phyloP scores from a whole-genome alignment of 2,888 invertebrate species.

The Cordylochernes scorpioides region DNA sequence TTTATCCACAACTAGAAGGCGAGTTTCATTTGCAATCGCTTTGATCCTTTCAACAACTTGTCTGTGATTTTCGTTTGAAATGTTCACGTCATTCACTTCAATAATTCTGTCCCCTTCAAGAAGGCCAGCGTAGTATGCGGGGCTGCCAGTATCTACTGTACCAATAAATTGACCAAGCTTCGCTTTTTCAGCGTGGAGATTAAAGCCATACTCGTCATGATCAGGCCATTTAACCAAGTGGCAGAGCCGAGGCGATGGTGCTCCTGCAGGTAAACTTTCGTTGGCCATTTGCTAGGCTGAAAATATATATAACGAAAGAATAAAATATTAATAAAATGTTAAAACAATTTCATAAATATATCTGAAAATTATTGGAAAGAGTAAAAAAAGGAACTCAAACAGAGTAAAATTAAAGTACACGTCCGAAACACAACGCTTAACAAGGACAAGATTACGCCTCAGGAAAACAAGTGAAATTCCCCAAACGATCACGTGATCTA shows the following conservation, averaged over 20 bases:
- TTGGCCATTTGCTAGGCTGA: conserved; percentile 2
- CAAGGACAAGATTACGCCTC: no score
- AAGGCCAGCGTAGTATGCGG: conserved; percentile 32
- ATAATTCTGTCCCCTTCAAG: conserved; percentile 64
- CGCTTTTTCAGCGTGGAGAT: conserved; percentile 82
- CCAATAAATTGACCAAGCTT: conserved; percentile 83
- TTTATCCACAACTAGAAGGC: conserved; percentile 52
- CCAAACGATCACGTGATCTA: no score
- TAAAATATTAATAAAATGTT: no score
- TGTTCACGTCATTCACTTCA: conserved; percentile 72
- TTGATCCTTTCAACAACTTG: conserved; percentile 72
- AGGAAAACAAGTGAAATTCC: no score
- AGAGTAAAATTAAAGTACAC: no score
- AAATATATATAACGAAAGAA: no score
- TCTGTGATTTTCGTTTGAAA: conserved; percentile 68
- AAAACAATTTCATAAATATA: no score
- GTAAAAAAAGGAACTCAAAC: no score
- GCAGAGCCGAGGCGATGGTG: conserved; percentile 36
- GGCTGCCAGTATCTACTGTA: conserved; percentile 45
- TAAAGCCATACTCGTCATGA: conserved; percentile 92
- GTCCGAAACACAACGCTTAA: no score
- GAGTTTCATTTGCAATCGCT: conserved; percentile 52
- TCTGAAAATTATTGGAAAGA: no score
- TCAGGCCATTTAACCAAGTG: conserved; percentile 65
- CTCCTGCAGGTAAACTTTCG: conserved; percentile 1